These are phyloP conservation scores for Prosapia bicincta DNA, from an alignment of 2,888 invertebrate genomes.

Conservation along the genomic window DNA sequence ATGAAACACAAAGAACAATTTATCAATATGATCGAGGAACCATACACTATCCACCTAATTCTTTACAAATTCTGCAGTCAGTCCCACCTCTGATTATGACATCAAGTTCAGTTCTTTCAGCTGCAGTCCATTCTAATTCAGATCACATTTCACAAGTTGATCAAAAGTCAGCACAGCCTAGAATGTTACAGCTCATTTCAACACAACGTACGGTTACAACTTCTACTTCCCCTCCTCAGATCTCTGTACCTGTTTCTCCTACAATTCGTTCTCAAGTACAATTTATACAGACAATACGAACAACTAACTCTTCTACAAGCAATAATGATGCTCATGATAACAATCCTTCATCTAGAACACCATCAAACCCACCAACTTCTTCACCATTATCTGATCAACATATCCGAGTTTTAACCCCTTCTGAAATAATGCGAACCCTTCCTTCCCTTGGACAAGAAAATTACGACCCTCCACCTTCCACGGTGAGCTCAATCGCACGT, in stretches of 20 bases:
- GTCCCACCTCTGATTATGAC: constrained; percentile 41
- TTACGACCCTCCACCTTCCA: constrained; percentile 55
- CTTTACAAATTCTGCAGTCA: constrained; percentile 40
- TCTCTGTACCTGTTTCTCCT: neutral
- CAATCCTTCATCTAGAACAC: neutral
- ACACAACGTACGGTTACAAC: constrained; percentile 35
- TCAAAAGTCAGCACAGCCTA: constrained; percentile 5
- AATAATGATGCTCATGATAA: neutral
- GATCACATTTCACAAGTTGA: constrained; percentile 20
- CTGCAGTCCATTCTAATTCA: constrained; percentile 30
- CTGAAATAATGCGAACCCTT: constrained; percentile 88
- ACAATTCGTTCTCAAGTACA: neutral
- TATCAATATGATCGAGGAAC: constrained; percentile 38
- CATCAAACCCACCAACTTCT: constrained; percentile 29
- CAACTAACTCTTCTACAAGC: neutral
- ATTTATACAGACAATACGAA: neutral
- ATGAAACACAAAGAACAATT: constrained; percentile 28
- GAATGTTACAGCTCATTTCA: constrained; percentile 35
- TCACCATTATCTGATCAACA: constrained; percentile 64
- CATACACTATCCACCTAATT: constrained; percentile 40
- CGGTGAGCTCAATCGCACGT: constrained; percentile 41
- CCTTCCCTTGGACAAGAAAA: constrained; percentile 71
- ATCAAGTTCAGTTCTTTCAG: constrained; percentile 35
- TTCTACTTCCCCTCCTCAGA: constrained; percentile 31
- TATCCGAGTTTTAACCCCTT: constrained; percentile 84